phyloP scores from a whole-genome alignment of 92 coral and sea anemone genomes.

The Montipora capitata region DNA sequence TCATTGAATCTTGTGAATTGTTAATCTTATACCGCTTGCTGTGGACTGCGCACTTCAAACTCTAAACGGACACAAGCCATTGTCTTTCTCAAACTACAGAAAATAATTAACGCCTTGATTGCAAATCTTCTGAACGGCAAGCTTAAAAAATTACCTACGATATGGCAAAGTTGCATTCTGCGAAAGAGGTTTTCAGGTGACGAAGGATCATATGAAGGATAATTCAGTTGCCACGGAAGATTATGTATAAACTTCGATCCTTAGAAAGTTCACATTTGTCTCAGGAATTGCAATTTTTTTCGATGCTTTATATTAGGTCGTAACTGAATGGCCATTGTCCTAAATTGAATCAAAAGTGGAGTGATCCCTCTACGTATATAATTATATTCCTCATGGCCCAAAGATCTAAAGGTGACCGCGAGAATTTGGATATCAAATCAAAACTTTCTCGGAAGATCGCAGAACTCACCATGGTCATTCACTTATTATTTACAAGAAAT shows the following conservation, averaged over 20 bases:
- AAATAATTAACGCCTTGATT: background rate
- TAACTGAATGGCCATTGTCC: background rate
- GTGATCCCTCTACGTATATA: background rate
- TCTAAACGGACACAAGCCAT: conserved; percentile 9
- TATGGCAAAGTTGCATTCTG: too few relatives aligned
- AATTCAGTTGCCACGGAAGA: too few relatives aligned
- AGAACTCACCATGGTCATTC: conserved; percentile 95
- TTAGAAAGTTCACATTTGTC: background rate
- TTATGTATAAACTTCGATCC: background rate
- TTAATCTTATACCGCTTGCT: background rate
- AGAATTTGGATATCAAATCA: conserved; percentile 74
- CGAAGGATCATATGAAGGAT: too few relatives aligned
- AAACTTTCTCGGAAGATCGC: conserved; percentile 96
- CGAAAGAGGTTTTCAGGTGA: too few relatives aligned
- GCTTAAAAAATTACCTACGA: background rate
- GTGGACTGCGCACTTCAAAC: conserved; percentile 11
- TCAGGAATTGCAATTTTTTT: background rate
- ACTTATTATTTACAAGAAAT: conserved; percentile 93
- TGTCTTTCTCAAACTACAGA: background rate
- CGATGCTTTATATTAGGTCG: too few relatives aligned
- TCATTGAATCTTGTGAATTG: background rate
- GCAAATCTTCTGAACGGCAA: background rate
- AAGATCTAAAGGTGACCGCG: conserved; percentile 31
- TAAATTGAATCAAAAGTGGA: background rate
- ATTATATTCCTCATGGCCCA: conserved; percentile 64